A percentile compares a stretch with the other conserved stretches of the same genome.
phyloP scores from a whole-genome alignment of 2,113 vertebrate genomes.

The Larimichthys polyactis region DNA sequence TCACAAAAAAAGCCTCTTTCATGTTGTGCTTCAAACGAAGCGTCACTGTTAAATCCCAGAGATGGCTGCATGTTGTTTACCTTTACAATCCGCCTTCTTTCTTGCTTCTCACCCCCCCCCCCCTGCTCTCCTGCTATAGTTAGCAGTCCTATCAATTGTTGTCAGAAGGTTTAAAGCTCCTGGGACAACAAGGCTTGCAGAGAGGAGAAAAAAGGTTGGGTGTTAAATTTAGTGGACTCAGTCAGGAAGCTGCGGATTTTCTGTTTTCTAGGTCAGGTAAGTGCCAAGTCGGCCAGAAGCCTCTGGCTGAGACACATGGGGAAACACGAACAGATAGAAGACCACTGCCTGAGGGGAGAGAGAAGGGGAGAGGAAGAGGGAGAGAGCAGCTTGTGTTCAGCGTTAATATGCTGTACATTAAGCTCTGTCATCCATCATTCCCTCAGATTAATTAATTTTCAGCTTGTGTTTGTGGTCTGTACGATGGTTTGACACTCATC shows the following conservation, averaged over 20 bases:
- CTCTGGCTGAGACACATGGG: conserved; percentile 53
- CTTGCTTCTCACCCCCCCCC: conserved; percentile 44
- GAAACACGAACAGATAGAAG: conserved; percentile 44
- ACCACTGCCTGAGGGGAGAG: conserved; percentile 31
- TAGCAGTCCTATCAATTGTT: conserved; percentile 76
- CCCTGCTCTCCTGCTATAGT: conserved; percentile 72
- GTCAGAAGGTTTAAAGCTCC: conserved; percentile 67
- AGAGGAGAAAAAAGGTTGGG: conserved; percentile 51
- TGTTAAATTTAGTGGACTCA: conserved; percentile 65
- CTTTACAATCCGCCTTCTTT: conserved; percentile 21
- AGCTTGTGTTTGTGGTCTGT: neutral
- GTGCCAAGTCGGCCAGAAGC: conserved; percentile 71
- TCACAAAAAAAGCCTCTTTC: conserved; percentile 45
- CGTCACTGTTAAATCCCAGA: conserved; percentile 45
- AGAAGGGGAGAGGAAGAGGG: neutral
- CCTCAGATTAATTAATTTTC: neutral
- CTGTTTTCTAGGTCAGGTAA: conserved; percentile 82
- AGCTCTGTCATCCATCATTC: conserved; percentile 33
- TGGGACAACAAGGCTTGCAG: conserved; percentile 43
- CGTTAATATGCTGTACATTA: conserved; percentile 23
- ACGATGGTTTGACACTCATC: neutral
- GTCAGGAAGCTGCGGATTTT: conserved; percentile 57
- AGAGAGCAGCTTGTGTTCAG: neutral
- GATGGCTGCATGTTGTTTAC: conserved; percentile 60
- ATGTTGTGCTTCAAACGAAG: conserved; percentile 58